Percentiles rank a stretch among this genome's conserved stretches.
phyloP scores from a whole-genome alignment of 2,888 invertebrate genomes.

The Thecophora atra region DNA sequence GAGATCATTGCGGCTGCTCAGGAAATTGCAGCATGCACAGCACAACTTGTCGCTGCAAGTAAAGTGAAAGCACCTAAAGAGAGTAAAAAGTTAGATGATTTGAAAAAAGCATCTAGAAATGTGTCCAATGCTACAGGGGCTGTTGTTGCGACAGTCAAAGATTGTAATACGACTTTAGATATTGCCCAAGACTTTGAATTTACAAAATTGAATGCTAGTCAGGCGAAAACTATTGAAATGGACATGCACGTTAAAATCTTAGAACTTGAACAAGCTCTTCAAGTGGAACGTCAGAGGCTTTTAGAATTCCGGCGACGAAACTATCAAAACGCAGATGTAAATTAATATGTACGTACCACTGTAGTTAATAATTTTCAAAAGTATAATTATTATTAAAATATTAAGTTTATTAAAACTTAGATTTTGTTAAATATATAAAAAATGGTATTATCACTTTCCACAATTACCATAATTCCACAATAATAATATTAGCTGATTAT shows the following conservation, averaged over 20 bases:
- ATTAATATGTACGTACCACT: too few species aligned
- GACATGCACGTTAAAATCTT: slow-evolving; percentile 95
- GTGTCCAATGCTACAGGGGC: slow-evolving; percentile 92
- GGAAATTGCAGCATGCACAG: slow-evolving; percentile 94
- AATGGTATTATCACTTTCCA: too few species aligned
- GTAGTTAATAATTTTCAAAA: too few species aligned
- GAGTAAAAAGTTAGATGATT: slow-evolving; percentile 79
- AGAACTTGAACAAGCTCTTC: slow-evolving; percentile 89
- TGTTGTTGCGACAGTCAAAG: slow-evolving; percentile 93
- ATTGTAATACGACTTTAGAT: slow-evolving; percentile 85
- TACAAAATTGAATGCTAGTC: slow-evolving; percentile 87
- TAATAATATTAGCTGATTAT: too few species aligned
- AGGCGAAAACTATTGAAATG: slow-evolving; percentile 96
- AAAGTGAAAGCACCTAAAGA: slow-evolving; percentile 92
- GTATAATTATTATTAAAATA: too few species aligned
- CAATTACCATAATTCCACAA: too few species aligned
- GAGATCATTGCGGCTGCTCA: slow-evolving; percentile 93
- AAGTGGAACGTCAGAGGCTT: slow-evolving; percentile 85
- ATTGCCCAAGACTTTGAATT: slow-evolving; percentile 93
- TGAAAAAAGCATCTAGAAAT: slow-evolving; percentile 85
- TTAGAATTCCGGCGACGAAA: slow-evolving; percentile 90
- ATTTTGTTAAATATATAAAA: too few species aligned
- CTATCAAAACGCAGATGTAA: slow-evolving; percentile 70
- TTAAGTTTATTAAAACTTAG: too few species aligned
- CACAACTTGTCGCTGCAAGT: slow-evolving; percentile 96